Evolutionary conservation across 2,888 invertebrate genomes (phyloP).

Genomic region (Dasypogon diadema): DNA sequence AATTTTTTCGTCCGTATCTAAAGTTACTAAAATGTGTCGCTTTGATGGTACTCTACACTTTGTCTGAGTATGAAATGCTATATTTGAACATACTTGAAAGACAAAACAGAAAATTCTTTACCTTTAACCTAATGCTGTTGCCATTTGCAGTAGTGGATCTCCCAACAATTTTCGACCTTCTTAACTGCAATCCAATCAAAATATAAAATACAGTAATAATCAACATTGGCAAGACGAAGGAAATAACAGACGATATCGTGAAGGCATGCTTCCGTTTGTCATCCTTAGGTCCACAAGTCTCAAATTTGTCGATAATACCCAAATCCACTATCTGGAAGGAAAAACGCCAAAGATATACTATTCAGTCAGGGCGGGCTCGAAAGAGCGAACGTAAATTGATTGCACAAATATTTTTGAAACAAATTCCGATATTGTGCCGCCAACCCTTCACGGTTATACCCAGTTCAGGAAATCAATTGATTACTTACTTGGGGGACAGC

Average conservation of each 20-base stretch:
- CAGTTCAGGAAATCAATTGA: neutral
- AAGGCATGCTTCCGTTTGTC: slow-evolving; percentile 69
- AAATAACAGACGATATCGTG: slow-evolving; percentile 71
- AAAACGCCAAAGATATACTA: too few relatives aligned
- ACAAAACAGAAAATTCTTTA: slow-evolving; percentile 43
- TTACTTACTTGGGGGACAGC: slow-evolving; percentile 74
- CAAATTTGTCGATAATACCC: slow-evolving; percentile 55
- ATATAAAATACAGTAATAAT: slow-evolving; percentile 73
- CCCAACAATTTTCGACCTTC: slow-evolving; percentile 63
- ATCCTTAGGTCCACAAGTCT: slow-evolving; percentile 65
- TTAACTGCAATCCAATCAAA: slow-evolving; percentile 68
- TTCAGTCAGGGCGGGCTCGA: neutral
- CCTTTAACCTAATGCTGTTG: slow-evolving; percentile 65
- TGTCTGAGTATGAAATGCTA: too few relatives aligned
- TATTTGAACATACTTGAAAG: too few relatives aligned
- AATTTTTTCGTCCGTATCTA: slow-evolving; percentile 53
- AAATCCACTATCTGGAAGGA: slow-evolving; percentile 54
- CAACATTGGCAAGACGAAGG: slow-evolving; percentile 74
- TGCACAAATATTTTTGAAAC: slow-evolving; percentile 32
- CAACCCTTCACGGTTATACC: neutral
- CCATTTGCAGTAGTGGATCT: slow-evolving; percentile 61
- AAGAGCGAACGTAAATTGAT: slow-evolving; percentile 11
- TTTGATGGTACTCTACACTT: slow-evolving; percentile 53
- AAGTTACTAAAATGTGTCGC: slow-evolving; percentile 48
- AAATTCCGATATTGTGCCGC: neutral